These are phyloP conservation scores for Hemistola chrysoprasaria DNA, from an alignment of 2,888 invertebrate species.

Conservation along the genomic window DNA sequence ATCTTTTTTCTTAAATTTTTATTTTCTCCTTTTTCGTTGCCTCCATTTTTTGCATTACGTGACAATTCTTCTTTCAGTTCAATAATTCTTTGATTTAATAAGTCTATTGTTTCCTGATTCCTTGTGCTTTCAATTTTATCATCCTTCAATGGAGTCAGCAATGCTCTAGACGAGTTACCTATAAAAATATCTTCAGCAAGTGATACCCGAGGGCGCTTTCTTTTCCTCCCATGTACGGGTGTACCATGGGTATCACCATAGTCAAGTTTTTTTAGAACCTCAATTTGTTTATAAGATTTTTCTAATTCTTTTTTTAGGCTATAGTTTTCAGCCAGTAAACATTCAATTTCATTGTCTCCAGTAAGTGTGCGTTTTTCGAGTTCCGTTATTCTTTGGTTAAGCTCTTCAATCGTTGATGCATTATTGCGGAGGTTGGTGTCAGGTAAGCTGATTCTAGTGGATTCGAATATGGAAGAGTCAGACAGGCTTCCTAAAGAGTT, in stretches of 20 bases:
- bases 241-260: neutral
- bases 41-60: too few relatives aligned
- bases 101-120: neutral
- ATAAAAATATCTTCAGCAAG: neutral
- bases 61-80: conserved; percentile 1
- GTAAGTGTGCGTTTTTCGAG: neutral
- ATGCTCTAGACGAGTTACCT: neutral
- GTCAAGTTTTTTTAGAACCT: neutral
- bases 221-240: neutral
- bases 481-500: conserved; percentile 1
- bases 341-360: neutral
- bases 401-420: too few relatives aligned
- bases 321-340: neutral
- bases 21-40: too few relatives aligned
- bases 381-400: neutral
- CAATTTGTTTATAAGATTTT: neutral
- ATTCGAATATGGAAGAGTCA: conserved; percentile 4
- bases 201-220: neutral
- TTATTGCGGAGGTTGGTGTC: neutral
- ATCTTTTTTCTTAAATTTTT: too few relatives aligned
- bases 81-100: neutral
- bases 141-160: neutral
- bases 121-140: neutral
- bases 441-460: conserved; percentile 2
- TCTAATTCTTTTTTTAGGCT: neutral